Base-by-base conservation (phyloP, 2,888 invertebrate species). In the Melolontha melolontha region DNA sequence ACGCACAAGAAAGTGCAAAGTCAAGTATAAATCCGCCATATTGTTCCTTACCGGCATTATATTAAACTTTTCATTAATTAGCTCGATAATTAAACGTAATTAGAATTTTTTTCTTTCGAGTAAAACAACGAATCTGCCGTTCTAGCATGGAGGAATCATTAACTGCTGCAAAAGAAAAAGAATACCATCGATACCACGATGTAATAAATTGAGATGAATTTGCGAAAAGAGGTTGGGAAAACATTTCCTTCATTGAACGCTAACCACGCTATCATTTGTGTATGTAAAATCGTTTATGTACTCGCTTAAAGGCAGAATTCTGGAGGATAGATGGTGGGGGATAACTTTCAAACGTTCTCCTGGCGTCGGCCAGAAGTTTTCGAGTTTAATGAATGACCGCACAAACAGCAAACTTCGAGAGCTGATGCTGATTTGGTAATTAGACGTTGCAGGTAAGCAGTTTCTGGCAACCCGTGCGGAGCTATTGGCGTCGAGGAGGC, bases 311-410 rank as follows among this genome's bases (percentile, higher is more conserved):
- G 55, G 70, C 68, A 66, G 70, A 67, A 66, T 67, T 47, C 50
- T 42, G 67, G 71, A 64, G 1, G 47, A 1, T 69, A 69, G 71
- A 69, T 44, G 64, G 63, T 57, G 69, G 71, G 69, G 69, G 72
- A 64, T 67, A 73, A 71, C 71, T 67, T 69, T 70, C 71, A 62
- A 62, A 62, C 59, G 59, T 62, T 62, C 66, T 69, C 71, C 71
- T 47, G 47, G 47, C 59, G 59, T 62, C 47, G 42, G 59, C 59
- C 59, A 47, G 47, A 79, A 82, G 78, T 80, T 81, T 78, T 77
- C 77, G 76, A 81, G 79, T 82, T 82, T 82, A 83, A 83, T 83
- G 82, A 82, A 81, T 83, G 82, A 83, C 82, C 81, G 80, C 81
- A 82, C 80, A 62, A 62, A 79, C 78, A 75, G 75, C 76, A 77